A percentile compares a stretch with the other conserved stretches of the same genome.
Conservation (phyloP, 2,797 vertebrate species). For the Coilia nasus region DNA sequence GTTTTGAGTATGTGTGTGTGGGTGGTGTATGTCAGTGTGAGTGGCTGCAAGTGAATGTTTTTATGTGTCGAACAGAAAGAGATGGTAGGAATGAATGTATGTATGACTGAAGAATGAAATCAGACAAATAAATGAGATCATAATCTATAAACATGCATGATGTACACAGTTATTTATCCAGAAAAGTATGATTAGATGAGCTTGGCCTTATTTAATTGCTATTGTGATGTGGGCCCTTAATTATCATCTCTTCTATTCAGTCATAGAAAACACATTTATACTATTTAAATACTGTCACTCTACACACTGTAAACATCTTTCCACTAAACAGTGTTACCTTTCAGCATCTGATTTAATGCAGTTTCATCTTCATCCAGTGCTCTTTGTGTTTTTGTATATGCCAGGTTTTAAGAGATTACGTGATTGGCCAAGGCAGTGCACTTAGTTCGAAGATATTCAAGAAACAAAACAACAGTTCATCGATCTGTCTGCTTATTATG, state of each 20-base stretch:
- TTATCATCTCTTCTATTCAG: background rate
- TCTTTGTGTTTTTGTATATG: background rate
- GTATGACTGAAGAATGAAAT: background rate
- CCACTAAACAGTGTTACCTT: background rate
- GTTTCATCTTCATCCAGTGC: background rate
- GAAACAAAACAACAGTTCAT: slow-evolving; percentile 73
- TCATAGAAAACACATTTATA: background rate
- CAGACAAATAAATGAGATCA: background rate
- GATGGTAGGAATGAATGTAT: background rate
- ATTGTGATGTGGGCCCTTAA: background rate
- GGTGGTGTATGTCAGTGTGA: no score
- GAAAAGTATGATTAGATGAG: background rate
- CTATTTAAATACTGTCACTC: background rate
- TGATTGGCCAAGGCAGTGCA: slow-evolving; percentile 83
- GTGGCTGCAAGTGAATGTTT: no score
- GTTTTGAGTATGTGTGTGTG: no score
- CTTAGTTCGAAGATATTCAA: slow-evolving; percentile 68
- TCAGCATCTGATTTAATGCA: background rate
- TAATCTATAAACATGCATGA: background rate
- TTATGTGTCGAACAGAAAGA: background rate
- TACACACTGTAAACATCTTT: slow-evolving; percentile 4
- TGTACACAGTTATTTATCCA: background rate
- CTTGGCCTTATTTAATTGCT: background rate
- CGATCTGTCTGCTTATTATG: slow-evolving; percentile 34
- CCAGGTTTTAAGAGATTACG: background rate